Conservation (phyloP, 2,797 vertebrate species). For the Tolypeutes matacus region DNA sequence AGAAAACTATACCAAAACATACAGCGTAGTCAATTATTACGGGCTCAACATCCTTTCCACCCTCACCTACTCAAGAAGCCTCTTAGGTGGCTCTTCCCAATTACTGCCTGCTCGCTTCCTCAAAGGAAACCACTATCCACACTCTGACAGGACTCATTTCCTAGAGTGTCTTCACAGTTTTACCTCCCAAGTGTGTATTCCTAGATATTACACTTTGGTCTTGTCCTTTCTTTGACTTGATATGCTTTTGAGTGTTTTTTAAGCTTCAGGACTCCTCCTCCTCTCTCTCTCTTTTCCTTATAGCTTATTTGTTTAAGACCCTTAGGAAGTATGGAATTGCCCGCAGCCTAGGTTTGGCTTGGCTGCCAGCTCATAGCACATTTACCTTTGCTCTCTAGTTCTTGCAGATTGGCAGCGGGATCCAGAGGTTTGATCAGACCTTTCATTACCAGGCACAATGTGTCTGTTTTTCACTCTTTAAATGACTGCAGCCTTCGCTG, state of each 20-base stretch:
- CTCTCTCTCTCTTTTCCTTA: neutral
- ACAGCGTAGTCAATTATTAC: neutral
- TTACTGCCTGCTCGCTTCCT: neutral
- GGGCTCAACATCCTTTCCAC: neutral
- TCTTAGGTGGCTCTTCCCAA: neutral
- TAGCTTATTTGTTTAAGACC: too few species aligned
- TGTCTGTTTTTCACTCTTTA: neutral
- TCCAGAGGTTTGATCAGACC: neutral
- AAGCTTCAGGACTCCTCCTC: neutral
- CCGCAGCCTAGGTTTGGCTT: neutral
- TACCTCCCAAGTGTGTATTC: neutral
- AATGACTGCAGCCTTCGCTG: neutral
- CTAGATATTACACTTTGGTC: neutral
- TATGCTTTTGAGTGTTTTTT: neutral
- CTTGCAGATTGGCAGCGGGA: neutral
- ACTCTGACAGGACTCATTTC: neutral
- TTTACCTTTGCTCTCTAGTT: neutral
- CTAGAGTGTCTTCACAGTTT: neutral
- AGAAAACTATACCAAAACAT: neutral
- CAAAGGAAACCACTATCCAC: neutral
- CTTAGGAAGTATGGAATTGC: neutral
- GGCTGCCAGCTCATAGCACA: neutral
- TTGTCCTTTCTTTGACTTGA: neutral
- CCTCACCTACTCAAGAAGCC: accelerated
- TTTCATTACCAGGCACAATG: neutral